Evolutionary conservation across 2,797 vertebrate species (phyloP).

Genomic region (Melanotaenia parkinsoni): DNA sequence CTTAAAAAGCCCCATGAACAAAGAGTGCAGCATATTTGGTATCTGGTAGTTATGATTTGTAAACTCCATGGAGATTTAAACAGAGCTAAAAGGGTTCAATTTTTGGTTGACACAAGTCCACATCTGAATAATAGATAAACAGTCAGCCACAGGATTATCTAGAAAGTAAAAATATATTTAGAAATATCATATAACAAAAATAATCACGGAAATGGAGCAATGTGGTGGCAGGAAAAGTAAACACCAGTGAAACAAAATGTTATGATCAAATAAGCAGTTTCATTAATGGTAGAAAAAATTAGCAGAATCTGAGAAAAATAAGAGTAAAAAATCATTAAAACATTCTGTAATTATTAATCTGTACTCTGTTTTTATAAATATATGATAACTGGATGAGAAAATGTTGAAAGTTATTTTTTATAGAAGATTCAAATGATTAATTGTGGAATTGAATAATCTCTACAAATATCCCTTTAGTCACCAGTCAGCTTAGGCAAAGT

Average conservation of each 20-base stretch:
- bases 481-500: not conserved
- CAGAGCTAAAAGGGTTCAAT: not conserved
- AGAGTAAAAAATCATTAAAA: not conserved
- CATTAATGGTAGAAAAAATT: not conserved
- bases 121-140: not conserved
- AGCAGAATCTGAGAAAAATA: not conserved
- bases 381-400: not conserved
- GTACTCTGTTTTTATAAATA: not conserved
- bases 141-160: not conserved
- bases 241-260: not conserved
- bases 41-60: constrained; percentile 11
- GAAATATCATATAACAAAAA: not conserved
- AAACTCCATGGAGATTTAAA: constrained; percentile 14
- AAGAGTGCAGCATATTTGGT: constrained; percentile 1
- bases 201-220: not conserved
- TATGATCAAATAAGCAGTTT: not conserved
- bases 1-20: constrained; percentile 1
- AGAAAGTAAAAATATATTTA: not conserved
- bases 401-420: not conserved
- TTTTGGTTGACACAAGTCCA: not conserved
- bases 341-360: not conserved
- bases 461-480: constrained; percentile 4
- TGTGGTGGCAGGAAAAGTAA: not conserved
- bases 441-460: not conserved
- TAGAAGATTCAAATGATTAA: not conserved